Evolutionary conservation across 1,140 invertebrate species (phyloP).

Genomic region (Lucilia cuprina): DNA sequence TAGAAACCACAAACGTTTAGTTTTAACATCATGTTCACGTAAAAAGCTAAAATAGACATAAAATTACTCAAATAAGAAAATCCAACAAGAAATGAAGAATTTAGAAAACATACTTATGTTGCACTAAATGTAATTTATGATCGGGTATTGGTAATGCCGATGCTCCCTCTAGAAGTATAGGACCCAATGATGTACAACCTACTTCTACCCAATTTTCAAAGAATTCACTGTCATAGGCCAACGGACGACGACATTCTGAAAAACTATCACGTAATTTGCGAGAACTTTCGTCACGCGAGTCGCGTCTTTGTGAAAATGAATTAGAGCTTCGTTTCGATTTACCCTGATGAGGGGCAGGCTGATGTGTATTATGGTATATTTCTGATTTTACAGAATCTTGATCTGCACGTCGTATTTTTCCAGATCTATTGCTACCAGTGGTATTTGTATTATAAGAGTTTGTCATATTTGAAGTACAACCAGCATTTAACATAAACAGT

Average conservation of each 20-base stretch:
- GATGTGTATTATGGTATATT: conserved; percentile 35
- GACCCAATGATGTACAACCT: conserved; percentile 87
- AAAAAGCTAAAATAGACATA: conserved; percentile 70
- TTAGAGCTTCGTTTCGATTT: conserved; percentile 56
- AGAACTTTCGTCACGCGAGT: conserved; percentile 53
- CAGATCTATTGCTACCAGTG: conserved; percentile 62
- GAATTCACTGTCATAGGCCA: conserved; percentile 50
- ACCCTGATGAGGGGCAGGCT: conserved; percentile 38
- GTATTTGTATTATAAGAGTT: conserved; percentile 67
- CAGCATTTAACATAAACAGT: conserved; percentile 72
- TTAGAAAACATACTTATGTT: conserved; percentile 69
- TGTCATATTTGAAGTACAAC: conserved; percentile 46
- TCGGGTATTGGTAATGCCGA: conserved; percentile 79
- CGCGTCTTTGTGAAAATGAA: conserved; percentile 55
- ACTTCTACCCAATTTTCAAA: conserved; percentile 90
- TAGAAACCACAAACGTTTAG: conserved; percentile 92
- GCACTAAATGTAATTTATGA: conserved; percentile 77
- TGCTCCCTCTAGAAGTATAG: conserved; percentile 91
- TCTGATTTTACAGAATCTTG: conserved; percentile 58
- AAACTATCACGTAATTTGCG: conserved; percentile 54
- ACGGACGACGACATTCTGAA: conserved; percentile 47
- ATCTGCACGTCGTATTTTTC: conserved; percentile 53
- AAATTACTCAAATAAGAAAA: conserved; percentile 1
- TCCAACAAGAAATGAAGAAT: neutral
- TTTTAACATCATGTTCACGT: conserved; percentile 85